phyloP scores from a whole-genome alignment of 1,140 invertebrate species.

The Stenopsyche tienmushanensis region DNA sequence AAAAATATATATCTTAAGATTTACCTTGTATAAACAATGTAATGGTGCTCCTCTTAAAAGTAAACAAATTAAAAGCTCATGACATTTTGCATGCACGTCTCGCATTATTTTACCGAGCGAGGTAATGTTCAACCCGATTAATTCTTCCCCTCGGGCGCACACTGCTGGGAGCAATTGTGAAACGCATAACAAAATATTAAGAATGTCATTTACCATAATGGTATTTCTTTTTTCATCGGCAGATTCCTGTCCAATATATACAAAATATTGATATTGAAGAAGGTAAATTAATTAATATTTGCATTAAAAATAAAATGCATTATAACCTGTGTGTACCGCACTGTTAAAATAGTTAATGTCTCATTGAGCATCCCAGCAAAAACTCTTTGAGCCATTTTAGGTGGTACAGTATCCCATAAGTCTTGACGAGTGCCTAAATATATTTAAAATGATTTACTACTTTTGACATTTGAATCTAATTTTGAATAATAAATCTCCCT shows the following conservation, averaged over 20 bases:
- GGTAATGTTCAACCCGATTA: slow-evolving; percentile 58
- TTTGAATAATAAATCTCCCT: too few species aligned
- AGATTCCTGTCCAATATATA: slow-evolving; percentile 30
- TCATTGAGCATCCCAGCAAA: slow-evolving; percentile 80
- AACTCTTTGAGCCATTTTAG: slow-evolving; percentile 76
- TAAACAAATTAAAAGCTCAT: slow-evolving; percentile 69
- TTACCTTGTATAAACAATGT: slow-evolving; percentile 71
- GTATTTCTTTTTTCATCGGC: slow-evolving; percentile 29
- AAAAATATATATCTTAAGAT: too few species aligned
- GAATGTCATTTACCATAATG: slow-evolving; percentile 66
- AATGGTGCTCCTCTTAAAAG: slow-evolving; percentile 70
- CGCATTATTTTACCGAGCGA: slow-evolving; percentile 64
- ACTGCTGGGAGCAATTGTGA: slow-evolving; percentile 66
- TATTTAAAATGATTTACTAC: slow-evolving; percentile 13
- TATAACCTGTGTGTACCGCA: slow-evolving; percentile 74
- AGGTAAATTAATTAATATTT: not conserved
- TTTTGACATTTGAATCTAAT: slow-evolving; percentile 6
- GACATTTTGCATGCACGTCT: slow-evolving; percentile 78
- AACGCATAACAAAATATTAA: slow-evolving; percentile 71
- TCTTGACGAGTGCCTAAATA: slow-evolving; percentile 66
- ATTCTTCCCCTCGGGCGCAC: slow-evolving; percentile 62
- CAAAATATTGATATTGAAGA: not conserved
- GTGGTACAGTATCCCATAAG: slow-evolving; percentile 77
- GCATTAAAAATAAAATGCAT: slow-evolving; percentile 35
- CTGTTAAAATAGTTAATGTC: slow-evolving; percentile 71